phyloP scores from a whole-genome alignment of 1,140 invertebrate species.

The Aphidius gifuensis region DNA sequence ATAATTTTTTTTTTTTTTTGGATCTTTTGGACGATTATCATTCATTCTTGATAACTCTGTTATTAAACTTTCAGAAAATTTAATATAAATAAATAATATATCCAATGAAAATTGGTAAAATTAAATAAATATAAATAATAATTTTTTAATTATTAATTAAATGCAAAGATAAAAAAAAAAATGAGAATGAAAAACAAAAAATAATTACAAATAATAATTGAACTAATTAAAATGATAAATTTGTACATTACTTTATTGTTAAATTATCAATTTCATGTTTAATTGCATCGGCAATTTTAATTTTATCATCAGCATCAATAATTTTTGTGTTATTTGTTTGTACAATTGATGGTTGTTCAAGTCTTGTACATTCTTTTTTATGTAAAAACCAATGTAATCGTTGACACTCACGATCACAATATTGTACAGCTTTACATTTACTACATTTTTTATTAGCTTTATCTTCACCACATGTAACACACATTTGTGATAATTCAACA shows the following conservation, averaged over 20 bases:
- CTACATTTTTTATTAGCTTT: conserved; percentile 89
- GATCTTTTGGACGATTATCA: too few relatives aligned
- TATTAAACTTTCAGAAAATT: too few relatives aligned
- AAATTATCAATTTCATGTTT: conserved; percentile 44
- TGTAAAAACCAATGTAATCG: conserved; percentile 94
- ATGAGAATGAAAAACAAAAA: background rate
- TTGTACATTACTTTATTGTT: conserved; percentile 36
- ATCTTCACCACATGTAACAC: conserved; percentile 85
- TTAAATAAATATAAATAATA: too few relatives aligned
- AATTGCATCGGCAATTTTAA: conserved; percentile 40
- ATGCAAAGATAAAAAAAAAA: too few relatives aligned
- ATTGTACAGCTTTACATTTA: conserved; percentile 90
- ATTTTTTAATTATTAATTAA: too few relatives aligned
- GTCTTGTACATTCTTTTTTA: conserved; percentile 78
- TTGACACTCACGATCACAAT: conserved; percentile 93
- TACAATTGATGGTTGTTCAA: conserved; percentile 40
- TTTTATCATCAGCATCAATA: conserved; percentile 42
- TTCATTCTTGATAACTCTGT: too few relatives aligned
- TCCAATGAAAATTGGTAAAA: too few relatives aligned
- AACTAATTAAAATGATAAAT: too few relatives aligned
- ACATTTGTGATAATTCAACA: conserved; percentile 67
- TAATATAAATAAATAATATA: too few relatives aligned
- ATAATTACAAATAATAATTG: background rate
- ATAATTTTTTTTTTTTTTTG: too few relatives aligned
- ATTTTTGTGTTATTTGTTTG: conserved; percentile 29